Conservation (phyloP, 2,888 invertebrate species). For the Nasonia oneida region DNA sequence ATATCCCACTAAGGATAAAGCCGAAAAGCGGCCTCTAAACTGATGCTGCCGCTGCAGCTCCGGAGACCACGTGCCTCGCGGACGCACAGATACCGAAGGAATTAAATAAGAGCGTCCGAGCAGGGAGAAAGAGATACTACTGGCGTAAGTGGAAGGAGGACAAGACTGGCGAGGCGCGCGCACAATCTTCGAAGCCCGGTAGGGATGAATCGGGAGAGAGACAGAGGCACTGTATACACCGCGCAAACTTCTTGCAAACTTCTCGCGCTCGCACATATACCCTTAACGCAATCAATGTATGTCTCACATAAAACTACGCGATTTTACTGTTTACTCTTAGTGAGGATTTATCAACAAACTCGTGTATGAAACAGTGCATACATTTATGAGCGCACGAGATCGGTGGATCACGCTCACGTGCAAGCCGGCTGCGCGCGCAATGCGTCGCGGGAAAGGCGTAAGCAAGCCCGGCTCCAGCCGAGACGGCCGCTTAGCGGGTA, state of each 20-base stretch:
- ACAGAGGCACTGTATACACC: neutral
- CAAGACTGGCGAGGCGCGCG: conserved; percentile 15
- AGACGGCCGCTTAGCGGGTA: conserved; percentile 78
- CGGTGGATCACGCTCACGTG: conserved; percentile 23
- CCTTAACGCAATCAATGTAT: neutral
- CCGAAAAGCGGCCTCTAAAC: neutral
- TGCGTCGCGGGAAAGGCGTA: conserved; percentile 30
- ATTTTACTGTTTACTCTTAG: neutral
- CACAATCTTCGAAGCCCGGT: neutral
- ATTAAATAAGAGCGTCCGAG: neutral
- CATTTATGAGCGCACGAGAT: neutral
- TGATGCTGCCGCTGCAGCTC: conserved; percentile 62
- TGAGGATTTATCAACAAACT: too few species aligned
- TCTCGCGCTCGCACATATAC: neutral
- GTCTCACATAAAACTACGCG: neutral
- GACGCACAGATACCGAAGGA: neutral
- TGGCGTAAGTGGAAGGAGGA: conserved; percentile 9
- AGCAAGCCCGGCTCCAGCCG: conserved; percentile 73
- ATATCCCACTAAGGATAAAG: conserved; percentile 22
- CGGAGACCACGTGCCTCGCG: conserved; percentile 61
- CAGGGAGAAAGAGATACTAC: neutral
- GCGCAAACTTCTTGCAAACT: conserved; percentile 64
- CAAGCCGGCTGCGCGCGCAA: conserved; percentile 59
- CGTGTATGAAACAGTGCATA: neutral
- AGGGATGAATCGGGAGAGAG: conserved; percentile 20